These are phyloP conservation scores for Sialia sialis DNA, from an alignment of 2,113 vertebrate genomes.

Conservation along the genomic window DNA sequence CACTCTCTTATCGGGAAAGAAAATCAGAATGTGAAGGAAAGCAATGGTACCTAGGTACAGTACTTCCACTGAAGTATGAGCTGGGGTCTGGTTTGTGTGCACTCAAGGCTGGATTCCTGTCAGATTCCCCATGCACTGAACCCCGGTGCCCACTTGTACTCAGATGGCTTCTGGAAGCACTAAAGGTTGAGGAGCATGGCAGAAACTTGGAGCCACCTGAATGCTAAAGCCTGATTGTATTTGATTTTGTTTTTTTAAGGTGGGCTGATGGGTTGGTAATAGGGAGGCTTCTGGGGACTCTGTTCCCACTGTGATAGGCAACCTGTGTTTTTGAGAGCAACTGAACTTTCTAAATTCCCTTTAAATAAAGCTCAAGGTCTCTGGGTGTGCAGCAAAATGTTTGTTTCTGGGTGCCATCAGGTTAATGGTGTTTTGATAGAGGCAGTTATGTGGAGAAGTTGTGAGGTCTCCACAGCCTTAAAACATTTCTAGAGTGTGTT, in stretches of 20 bases:
- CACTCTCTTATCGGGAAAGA: not conserved
- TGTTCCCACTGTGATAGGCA: not conserved
- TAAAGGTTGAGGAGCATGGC: not conserved
- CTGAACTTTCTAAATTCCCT: not conserved
- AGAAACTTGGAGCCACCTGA: not conserved
- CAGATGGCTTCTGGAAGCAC: not conserved
- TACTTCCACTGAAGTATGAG: not conserved
- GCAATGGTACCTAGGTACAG: not conserved
- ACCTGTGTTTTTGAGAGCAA: not conserved
- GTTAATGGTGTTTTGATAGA: not conserved
- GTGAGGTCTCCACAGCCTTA: not conserved
- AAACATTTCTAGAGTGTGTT: not conserved
- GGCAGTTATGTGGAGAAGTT: not conserved
- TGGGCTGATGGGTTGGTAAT: not conserved
- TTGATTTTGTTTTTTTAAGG: not conserved
- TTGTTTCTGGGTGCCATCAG: not conserved
- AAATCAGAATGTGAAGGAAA: not conserved
- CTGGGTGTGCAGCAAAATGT: not conserved
- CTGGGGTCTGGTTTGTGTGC: not conserved
- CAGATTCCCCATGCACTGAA: not conserved
- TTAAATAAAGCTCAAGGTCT: not conserved
- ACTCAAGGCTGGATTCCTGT: not conserved
- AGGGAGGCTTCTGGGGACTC: not conserved
- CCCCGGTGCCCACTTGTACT: fast-evolving
- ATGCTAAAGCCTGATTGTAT: not conserved